These are phyloP conservation scores for Diuraphis noxia DNA, from an alignment of 1,140 invertebrate species.

Conservation along the genomic window DNA sequence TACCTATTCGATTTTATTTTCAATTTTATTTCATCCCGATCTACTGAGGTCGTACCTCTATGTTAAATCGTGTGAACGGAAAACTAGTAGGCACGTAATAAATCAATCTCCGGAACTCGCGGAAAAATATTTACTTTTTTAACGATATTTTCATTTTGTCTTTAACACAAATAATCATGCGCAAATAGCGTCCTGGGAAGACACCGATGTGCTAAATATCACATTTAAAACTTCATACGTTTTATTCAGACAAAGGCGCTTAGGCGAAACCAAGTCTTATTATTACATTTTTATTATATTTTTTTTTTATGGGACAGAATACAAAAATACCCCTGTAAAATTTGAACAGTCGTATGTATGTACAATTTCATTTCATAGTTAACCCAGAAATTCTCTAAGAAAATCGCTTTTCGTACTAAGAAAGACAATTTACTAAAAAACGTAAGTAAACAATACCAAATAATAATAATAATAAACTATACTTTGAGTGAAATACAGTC, in stretches of 20 bases:
- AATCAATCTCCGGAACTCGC: background rate
- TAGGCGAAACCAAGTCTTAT: slow-evolving; percentile 43
- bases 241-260: slow-evolving; percentile 43
- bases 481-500: background rate
- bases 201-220: slow-evolving; percentile 48
- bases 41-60: background rate
- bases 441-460: background rate
- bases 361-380: slow-evolving; percentile 32
- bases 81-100: slow-evolving; percentile 4
- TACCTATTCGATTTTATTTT: background rate
- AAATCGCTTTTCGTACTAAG: background rate
- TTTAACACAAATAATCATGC: background rate
- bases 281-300: slow-evolving; percentile 15
- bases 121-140: background rate
- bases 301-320: slow-evolving; percentile 45
- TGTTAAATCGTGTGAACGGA: background rate
- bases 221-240: slow-evolving; percentile 15
- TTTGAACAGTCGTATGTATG: slow-evolving; percentile 48
- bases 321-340: slow-evolving; percentile 52
- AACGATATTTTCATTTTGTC: background rate
- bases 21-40: background rate
- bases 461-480: background rate
- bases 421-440: background rate
- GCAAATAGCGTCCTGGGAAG: slow-evolving; percentile 25
- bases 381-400: slow-evolving; percentile 6